Evolutionary conservation across 2,888 invertebrate genomes (phyloP).

Genomic region (Eupithecia abbreviata): DNA sequence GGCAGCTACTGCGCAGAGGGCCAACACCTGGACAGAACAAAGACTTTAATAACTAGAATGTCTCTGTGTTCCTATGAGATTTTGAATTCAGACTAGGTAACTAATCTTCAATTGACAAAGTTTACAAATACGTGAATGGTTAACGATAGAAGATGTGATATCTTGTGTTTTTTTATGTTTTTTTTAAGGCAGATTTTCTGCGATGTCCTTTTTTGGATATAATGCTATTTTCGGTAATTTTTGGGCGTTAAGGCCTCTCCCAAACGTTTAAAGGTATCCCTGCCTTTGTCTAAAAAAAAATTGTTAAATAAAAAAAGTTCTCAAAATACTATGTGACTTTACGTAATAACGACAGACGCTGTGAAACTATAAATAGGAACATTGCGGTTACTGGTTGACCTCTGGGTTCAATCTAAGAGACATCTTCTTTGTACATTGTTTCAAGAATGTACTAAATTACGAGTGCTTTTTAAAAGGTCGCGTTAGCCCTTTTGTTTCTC

Average conservation of each 20-base stretch:
- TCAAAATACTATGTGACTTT: neutral
- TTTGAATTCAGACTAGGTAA: neutral
- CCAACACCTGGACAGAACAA: conserved; percentile 59
- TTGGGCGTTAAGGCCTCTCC: neutral
- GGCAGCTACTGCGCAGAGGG: conserved; percentile 65
- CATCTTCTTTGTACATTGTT: conserved; percentile 52
- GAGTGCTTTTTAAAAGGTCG: neutral
- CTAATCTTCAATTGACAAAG: neutral
- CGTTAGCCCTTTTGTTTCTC: neutral
- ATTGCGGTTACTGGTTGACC: conserved; percentile 27
- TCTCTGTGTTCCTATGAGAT: neutral
- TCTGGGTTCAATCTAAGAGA: conserved; percentile 46
- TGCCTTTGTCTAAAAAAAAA: neutral
- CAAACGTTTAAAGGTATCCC: neutral
- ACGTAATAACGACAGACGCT: neutral
- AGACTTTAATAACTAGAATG: neutral
- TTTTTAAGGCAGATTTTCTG: too few relatives aligned
- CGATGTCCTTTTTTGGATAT: neutral
- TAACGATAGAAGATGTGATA: neutral
- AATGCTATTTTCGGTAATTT: neutral
- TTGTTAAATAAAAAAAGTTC: neutral
- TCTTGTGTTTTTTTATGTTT: neutral
- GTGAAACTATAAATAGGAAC: conserved; percentile 30
- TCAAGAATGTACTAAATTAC: conserved; percentile 42
- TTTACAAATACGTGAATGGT: neutral